phyloP scores from a whole-genome alignment of 2,888 invertebrate genomes.

The Drosophila conformis region DNA sequence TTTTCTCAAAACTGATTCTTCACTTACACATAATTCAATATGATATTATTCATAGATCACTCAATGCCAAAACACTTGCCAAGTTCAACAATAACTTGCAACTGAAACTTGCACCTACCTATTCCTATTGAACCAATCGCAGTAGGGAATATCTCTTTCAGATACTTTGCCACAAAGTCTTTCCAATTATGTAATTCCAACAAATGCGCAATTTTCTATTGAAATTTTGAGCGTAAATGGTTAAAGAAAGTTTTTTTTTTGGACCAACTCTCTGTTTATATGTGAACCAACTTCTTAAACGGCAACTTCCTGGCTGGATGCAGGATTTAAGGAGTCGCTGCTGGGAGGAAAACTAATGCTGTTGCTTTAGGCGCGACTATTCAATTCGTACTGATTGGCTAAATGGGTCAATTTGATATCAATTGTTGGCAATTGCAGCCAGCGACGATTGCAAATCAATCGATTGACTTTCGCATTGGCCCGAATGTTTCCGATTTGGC shows the following conservation, averaged over 20 bases:
- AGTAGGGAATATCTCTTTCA: background rate
- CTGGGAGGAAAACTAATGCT: conserved; percentile 53
- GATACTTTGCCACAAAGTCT: conserved; percentile 5
- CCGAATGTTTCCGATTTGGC: conserved; percentile 67
- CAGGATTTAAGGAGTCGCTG: conserved; percentile 45
- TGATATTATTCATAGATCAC: background rate
- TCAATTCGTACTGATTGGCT: conserved; percentile 77
- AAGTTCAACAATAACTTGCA: conserved; percentile 10
- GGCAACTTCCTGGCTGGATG: conserved; percentile 14
- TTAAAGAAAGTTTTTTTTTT: conserved; percentile 2
- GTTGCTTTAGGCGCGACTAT: conserved; percentile 75
- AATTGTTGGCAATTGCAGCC: conserved; percentile 51
- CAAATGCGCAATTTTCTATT: conserved; percentile 70
- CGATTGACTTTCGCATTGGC: conserved; percentile 60
- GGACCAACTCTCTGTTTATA: conserved; percentile 7
- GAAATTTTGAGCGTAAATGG: conserved; percentile 22
- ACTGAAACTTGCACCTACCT: conserved; percentile 30
- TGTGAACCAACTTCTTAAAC: conserved; percentile 53
- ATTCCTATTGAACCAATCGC: conserved; percentile 14
- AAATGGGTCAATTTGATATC: conserved; percentile 81
- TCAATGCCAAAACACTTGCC: conserved; percentile 22
- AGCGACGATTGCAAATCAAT: conserved; percentile 59
- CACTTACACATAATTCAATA: background rate
- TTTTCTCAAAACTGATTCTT: background rate
- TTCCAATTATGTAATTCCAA: conserved; percentile 64